A percentile compares a stretch with the other conserved stretches of the same genome.
Evolutionary conservation across 1,140 invertebrate species (phyloP).

Genomic region (Drosophila bifasciata): DNA sequence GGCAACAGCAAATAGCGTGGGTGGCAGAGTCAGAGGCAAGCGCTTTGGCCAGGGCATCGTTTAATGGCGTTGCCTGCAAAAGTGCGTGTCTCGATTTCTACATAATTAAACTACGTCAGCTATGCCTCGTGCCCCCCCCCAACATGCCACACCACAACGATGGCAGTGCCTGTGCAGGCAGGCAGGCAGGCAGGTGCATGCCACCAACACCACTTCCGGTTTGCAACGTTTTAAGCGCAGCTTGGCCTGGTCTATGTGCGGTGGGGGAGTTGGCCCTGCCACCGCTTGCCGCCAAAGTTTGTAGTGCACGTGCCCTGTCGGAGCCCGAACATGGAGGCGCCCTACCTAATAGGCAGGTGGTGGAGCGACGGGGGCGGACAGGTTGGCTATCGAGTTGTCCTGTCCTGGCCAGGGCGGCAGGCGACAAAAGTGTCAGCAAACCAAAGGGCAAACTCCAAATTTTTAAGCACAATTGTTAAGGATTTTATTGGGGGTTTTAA

Average conservation of each 20-base stretch:
- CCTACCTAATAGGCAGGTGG: conserved; percentile 31
- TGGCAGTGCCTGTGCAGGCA: background rate
- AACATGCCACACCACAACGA: background rate
- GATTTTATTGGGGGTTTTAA: too few species aligned
- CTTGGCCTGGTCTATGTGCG: conserved; percentile 12
- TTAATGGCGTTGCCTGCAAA: conserved; percentile 61
- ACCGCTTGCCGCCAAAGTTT: conserved; percentile 66
- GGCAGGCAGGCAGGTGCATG: too few species aligned
- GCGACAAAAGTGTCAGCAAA: conserved; percentile 9
- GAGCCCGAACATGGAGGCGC: conserved; percentile 25
- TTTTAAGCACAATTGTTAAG: too few species aligned
- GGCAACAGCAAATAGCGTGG: too few species aligned
- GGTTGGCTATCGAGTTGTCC: conserved; percentile 12
- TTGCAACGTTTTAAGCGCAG: conserved; percentile 53
- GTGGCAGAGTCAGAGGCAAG: conserved; percentile 15
- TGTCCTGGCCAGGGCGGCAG: conserved; percentile 5
- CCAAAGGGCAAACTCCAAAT: too few species aligned
- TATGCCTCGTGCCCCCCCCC: conserved; percentile 9
- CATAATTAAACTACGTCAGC: conserved; percentile 78
- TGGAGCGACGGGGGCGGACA: background rate
- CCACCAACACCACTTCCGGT: conserved; percentile 68
- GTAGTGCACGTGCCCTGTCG: conserved; percentile 63
- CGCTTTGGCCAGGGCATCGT: conserved; percentile 35
- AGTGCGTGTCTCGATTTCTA: conserved; percentile 82
- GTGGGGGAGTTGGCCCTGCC: too few species aligned